Conservation (phyloP, 92 coral and sea anemone species). For the Heteractis magnifica region DNA sequence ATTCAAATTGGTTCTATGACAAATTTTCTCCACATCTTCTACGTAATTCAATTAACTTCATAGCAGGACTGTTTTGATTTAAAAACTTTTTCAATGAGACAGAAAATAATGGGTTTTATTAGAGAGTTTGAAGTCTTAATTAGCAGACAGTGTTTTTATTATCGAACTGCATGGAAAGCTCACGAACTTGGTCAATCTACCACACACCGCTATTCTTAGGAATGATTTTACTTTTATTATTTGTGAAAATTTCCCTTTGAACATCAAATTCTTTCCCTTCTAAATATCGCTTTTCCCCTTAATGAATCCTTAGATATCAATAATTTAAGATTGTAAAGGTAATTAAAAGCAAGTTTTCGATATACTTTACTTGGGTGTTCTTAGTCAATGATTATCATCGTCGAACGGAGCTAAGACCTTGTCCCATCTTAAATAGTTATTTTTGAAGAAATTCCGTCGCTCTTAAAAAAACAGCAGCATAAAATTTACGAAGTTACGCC, state of each 20-base stretch:
- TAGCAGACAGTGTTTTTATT: slow-evolving; percentile 22
- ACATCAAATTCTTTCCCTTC: no score
- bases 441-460: no score
- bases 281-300: no score
- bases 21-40: slow-evolving; percentile 12
- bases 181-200: background rate
- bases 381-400: no score
- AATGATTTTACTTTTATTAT: background rate
- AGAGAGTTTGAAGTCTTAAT: slow-evolving; percentile 26
- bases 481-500: no score
- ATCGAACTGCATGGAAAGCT: background rate
- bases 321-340: background rate
- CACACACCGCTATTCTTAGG: background rate
- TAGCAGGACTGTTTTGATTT: slow-evolving; percentile 40
- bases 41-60: slow-evolving; percentile 30
- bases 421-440: no score
- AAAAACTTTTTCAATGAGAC: slow-evolving; percentile 25
- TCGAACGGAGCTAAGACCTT: no score
- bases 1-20: slow-evolving; percentile 4
- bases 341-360: no score
- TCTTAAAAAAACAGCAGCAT: no score
- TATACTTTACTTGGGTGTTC: no score
- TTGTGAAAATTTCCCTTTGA: background rate
- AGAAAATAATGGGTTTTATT: slow-evolving; percentile 39
- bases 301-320: no score